Conservation (phyloP, 1,140 invertebrate species). For the Dreissena rostriformis region DNA sequence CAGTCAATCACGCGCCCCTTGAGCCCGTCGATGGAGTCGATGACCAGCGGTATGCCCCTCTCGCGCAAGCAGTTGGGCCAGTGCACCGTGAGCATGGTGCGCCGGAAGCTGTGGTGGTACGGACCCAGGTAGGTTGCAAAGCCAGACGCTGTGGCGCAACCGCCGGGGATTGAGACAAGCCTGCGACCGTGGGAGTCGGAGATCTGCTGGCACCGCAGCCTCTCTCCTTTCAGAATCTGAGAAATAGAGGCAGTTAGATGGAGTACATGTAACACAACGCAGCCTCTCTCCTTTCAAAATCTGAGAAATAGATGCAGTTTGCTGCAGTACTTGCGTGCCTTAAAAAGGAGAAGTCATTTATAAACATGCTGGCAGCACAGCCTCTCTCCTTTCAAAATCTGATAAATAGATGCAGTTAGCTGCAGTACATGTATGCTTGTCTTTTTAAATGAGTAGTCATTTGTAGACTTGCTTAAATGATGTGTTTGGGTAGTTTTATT, state of each 20-base stretch:
- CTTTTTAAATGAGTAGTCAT: background rate
- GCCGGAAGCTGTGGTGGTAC: slow-evolving; percentile 79
- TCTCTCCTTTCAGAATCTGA: slow-evolving; percentile 78
- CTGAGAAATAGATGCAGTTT: no score
- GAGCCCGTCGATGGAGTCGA: slow-evolving; percentile 78
- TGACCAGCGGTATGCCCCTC: slow-evolving; percentile 77
- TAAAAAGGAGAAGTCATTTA: slow-evolving; percentile 73
- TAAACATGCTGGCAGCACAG: slow-evolving; percentile 77
- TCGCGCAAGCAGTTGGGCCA: slow-evolving; percentile 80
- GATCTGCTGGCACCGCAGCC: slow-evolving; percentile 77
- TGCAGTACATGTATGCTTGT: background rate
- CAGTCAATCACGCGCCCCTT: slow-evolving; percentile 79
- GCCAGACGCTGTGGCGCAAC: slow-evolving; percentile 77
- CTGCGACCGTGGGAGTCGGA: slow-evolving; percentile 75
- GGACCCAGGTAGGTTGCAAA: slow-evolving; percentile 80
- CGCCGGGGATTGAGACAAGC: slow-evolving; percentile 73
- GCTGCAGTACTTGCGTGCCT: no score
- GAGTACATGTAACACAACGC: no score
- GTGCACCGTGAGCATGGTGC: slow-evolving; percentile 78
- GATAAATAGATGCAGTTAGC: background rate
- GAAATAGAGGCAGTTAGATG: background rate
- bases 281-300: no score
- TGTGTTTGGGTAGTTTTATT: background rate
- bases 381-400: slow-evolving; percentile 79
- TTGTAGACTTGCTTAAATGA: background rate